Evolutionary conservation across 1,140 invertebrate genomes (phyloP).

Genomic region (Papilio polyxenes): DNA sequence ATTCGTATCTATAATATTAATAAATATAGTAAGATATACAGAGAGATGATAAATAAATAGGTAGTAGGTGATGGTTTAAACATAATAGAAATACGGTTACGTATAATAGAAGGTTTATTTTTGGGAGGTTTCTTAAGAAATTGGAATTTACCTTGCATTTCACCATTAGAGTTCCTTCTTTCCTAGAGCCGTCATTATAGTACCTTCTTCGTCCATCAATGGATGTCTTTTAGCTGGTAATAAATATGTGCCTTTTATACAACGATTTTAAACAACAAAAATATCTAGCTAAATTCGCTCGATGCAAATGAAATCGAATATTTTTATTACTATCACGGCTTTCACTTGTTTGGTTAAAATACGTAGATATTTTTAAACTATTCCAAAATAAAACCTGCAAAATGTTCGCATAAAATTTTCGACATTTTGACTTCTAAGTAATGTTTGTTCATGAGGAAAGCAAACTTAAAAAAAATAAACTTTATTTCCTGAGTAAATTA

Average conservation of each 20-base stretch:
- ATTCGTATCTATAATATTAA: too few relatives aligned
- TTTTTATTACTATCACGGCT: neutral
- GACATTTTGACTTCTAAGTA: neutral
- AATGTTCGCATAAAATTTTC: neutral
- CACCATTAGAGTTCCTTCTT: too few relatives aligned
- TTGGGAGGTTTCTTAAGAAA: too few relatives aligned
- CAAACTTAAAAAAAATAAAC: neutral
- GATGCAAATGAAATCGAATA: neutral
- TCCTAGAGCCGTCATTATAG: too few relatives aligned
- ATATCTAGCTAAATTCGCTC: neutral
- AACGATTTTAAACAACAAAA: neutral
- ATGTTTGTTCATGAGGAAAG: slow-evolving; percentile 4
- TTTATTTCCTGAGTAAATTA: slow-evolving; percentile 13
- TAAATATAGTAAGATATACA: too few relatives aligned
- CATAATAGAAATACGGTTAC: neutral
- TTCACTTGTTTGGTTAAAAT: neutral
- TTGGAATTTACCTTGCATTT: too few relatives aligned
- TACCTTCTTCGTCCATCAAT: neutral
- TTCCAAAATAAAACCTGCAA: slow-evolving; percentile 1
- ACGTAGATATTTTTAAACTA: neutral
- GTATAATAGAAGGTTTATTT: neutral
- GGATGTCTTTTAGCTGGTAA: neutral
- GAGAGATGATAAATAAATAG: neutral
- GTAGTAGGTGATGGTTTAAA: neutral
- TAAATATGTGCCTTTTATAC: neutral